Evolutionary conservation across 2,888 invertebrate genomes (phyloP).

Genomic region (Sminthurides aquaticus): DNA sequence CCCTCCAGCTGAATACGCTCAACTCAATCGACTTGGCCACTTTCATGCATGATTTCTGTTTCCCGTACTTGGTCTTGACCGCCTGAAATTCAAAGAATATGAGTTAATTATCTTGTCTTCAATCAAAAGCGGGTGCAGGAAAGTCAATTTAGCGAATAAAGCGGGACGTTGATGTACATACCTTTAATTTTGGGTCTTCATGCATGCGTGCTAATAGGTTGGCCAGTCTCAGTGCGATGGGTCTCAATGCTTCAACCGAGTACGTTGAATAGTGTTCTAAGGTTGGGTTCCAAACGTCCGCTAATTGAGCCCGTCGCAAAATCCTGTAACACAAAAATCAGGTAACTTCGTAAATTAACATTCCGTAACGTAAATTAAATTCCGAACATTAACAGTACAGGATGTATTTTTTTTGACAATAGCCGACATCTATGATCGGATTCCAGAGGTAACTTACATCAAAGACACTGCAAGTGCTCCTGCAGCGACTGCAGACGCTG

Average conservation of each 20-base stretch:
- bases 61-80: slow-evolving; percentile 59
- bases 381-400: too few relatives aligned
- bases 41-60: slow-evolving; percentile 9
- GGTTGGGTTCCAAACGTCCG: slow-evolving; percentile 64
- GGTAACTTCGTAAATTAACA: background rate
- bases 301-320: slow-evolving; percentile 47
- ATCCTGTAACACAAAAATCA: slow-evolving; percentile 33
- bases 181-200: slow-evolving; percentile 58
- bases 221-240: slow-evolving; percentile 63
- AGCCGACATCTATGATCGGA: too few relatives aligned
- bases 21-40: slow-evolving; percentile 6
- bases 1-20: slow-evolving; percentile 10
- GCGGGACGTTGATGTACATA: slow-evolving; percentile 34
- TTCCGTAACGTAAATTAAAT: background rate
- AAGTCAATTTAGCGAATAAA: background rate
- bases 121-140: background rate
- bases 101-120: too few relatives aligned
- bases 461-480: slow-evolving; percentile 70
- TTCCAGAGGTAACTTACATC: slow-evolving; percentile 48
- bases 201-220: slow-evolving; percentile 59
- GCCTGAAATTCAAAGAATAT: slow-evolving; percentile 46
- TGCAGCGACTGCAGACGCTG: slow-evolving; percentile 77
- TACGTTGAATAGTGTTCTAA: slow-evolving; percentile 71
- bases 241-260: slow-evolving; percentile 59
- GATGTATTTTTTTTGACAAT: too few relatives aligned